Evolutionary conservation across 1,140 invertebrate species (phyloP).

Genomic region (Helicoverpa zea): DNA sequence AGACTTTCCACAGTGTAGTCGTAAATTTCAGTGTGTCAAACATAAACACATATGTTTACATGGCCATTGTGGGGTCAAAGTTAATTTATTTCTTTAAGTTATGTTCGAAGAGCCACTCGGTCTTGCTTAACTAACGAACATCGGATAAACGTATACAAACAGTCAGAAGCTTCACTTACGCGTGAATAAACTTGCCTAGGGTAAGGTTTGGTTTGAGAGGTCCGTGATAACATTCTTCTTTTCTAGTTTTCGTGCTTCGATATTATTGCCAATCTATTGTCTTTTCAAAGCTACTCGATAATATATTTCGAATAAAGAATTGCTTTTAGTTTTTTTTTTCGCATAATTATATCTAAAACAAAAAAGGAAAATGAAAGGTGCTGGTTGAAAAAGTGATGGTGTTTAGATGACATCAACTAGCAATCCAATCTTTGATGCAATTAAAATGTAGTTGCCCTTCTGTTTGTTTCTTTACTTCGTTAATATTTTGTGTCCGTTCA

Average conservation of each 20-base stretch:
- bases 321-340: too few species aligned
- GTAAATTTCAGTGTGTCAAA: constrained; percentile 70
- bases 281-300: too few species aligned
- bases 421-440: too few species aligned
- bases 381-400: too few species aligned
- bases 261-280: too few species aligned
- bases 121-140: constrained; percentile 39
- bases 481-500: constrained; percentile 4
- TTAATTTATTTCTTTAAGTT: constrained; percentile 70
- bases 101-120: constrained; percentile 3
- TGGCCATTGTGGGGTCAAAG: constrained; percentile 68
- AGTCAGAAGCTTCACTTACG: not conserved
- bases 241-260: too few species aligned
- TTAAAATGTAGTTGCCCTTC: not conserved
- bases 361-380: too few species aligned
- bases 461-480: not conserved
- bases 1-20: constrained; percentile 40
- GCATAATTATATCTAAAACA: too few species aligned
- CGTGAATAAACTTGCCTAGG: not conserved
- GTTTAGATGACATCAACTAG: too few species aligned
- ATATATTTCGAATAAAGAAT: too few species aligned
- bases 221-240: too few species aligned
- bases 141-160: not conserved
- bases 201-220: not conserved
- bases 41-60: constrained; percentile 76